A percentile compares a stretch with the other conserved stretches of the same genome.
Conservation (phyloP, 2,113 vertebrate species). For the Regulus satrapa region DNA sequence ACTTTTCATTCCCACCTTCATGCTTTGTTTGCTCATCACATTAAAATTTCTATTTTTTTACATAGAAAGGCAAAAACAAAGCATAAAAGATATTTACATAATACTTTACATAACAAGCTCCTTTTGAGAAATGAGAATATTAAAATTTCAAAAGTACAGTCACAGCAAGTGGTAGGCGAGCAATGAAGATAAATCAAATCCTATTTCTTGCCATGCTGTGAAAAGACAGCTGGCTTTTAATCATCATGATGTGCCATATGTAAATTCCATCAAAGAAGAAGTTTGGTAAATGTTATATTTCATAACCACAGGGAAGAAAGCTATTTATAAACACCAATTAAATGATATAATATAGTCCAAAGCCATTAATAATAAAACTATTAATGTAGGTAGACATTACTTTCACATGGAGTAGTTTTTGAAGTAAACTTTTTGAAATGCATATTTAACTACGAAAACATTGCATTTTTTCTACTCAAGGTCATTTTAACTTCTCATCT, state of each 20-base stretch:
- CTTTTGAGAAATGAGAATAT: slow-evolving; percentile 75
- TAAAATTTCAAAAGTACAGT: slow-evolving; percentile 77
- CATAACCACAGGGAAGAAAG: slow-evolving; percentile 59
- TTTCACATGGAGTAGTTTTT: slow-evolving; percentile 5
- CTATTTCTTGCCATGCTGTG: slow-evolving; percentile 77
- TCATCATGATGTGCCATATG: slow-evolving; percentile 78
- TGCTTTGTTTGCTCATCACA: neutral
- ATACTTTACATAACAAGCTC: slow-evolving; percentile 73
- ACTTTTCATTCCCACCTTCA: neutral
- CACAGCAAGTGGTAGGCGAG: slow-evolving; percentile 75
- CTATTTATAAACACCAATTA: slow-evolving; percentile 80
- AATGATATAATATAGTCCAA: slow-evolving; percentile 56
- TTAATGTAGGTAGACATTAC: slow-evolving; percentile 38
- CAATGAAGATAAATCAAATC: slow-evolving; percentile 78
- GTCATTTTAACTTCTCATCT: neutral
- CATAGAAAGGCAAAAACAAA: slow-evolving; percentile 48
- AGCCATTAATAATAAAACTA: slow-evolving; percentile 63
- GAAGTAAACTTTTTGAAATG: neutral
- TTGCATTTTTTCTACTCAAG: neutral
- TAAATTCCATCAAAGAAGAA: slow-evolving; percentile 78
- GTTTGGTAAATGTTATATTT: slow-evolving; percentile 78
- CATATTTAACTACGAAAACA: neutral
- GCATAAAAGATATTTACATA: slow-evolving; percentile 69
- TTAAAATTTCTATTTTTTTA: slow-evolving; percentile 19
- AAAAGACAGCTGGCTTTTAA: slow-evolving; percentile 76